Percentiles rank a stretch among this genome's conserved stretches.
Conservation (phyloP, 1,140 invertebrate genomes). For the Zaprionus vittiger region DNA sequence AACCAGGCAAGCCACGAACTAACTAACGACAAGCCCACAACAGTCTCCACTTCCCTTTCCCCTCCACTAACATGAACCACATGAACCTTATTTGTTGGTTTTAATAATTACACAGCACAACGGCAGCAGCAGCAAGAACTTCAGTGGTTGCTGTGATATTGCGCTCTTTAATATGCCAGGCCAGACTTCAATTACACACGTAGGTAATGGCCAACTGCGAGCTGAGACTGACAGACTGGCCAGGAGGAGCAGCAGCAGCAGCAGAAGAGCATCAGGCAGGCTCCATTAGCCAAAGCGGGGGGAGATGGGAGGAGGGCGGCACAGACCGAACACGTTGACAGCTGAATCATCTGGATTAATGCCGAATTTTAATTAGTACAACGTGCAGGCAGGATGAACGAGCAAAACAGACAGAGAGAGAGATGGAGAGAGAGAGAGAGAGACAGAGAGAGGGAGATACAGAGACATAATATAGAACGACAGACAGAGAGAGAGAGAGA, state of each 20-base stretch:
- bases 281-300: conserved; percentile 31
- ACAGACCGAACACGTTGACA: conserved; percentile 55
- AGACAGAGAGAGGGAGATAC: not conserved
- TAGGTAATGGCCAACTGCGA: conserved; percentile 38
- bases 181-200: conserved; percentile 80
- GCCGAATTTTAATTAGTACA: conserved; percentile 83
- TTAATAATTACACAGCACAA: conserved; percentile 80
- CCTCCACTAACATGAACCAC: conserved; percentile 27
- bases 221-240: conserved; percentile 18
- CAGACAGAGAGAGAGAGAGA: conserved; percentile 12
- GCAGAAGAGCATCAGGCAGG: conserved; percentile 27
- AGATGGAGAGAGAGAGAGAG: not conserved
- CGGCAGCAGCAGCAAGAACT: conserved; percentile 17
- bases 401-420: not conserved
- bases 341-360: conserved; percentile 83
- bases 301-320: not conserved
- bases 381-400: conserved; percentile 35
- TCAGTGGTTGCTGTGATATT: conserved; percentile 38
- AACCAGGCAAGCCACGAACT: conserved; percentile 10
- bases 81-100: conserved; percentile 83
- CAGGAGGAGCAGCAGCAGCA: conserved; percentile 11
- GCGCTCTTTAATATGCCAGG: conserved; percentile 75
- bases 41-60: not conserved
- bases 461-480: not conserved
- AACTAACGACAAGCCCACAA: conserved; percentile 29